Conservation (phyloP, 2,113 vertebrate genomes). For the Toxostoma redivivum region DNA sequence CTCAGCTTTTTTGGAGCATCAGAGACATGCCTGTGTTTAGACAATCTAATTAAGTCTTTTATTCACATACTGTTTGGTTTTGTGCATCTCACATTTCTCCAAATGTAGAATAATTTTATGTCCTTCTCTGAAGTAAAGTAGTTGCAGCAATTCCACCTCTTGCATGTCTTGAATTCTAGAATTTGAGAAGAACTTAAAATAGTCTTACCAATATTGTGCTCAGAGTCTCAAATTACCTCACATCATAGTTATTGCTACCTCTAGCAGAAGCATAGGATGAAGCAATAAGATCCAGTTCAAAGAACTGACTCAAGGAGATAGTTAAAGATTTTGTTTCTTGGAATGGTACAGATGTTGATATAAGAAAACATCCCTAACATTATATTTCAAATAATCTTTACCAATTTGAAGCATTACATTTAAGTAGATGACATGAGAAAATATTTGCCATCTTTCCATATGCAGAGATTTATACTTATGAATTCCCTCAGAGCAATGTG, state of each 20-base stretch:
- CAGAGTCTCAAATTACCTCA: not conserved
- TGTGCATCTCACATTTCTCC: not conserved
- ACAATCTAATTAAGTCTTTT: not conserved
- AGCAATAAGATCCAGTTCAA: not conserved
- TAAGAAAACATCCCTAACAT: not conserved
- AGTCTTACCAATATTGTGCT: not conserved
- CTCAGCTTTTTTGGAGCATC: not conserved
- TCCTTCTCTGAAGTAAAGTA: not conserved
- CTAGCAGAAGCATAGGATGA: not conserved
- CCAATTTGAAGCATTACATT: not conserved
- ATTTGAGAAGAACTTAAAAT: not conserved
- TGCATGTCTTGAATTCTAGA: not conserved
- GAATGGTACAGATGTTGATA: not conserved
- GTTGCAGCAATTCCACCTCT: not conserved
- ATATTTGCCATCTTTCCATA: not conserved
- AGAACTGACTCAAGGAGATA: not conserved
- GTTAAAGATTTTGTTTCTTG: not conserved
- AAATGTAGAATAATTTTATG: not conserved
- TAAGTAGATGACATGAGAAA: not conserved
- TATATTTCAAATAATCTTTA: not conserved
- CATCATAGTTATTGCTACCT: not conserved
- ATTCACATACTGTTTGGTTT: not conserved
- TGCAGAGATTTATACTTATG: not conserved
- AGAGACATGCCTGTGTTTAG: not conserved
- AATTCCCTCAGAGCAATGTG: not conserved